Conservation (phyloP, 2,797 vertebrate genomes). For the Simalia tracyae region DNA sequence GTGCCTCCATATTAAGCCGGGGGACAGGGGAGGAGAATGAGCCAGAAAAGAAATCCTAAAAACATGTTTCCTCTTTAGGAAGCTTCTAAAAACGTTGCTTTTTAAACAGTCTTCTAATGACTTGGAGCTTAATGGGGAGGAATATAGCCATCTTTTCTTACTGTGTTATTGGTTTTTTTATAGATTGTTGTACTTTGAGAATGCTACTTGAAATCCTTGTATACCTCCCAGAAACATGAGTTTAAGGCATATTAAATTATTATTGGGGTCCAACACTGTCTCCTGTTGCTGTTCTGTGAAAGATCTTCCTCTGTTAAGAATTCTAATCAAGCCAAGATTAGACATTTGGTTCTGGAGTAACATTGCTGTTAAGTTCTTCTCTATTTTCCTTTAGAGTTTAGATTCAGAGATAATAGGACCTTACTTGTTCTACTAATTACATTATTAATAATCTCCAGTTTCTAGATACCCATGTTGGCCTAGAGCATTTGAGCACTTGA, state of each 20-base stretch:
- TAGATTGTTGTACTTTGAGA: background rate
- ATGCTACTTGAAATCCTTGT: background rate
- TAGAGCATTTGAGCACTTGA: background rate
- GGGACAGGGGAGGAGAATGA: background rate
- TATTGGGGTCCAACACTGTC: background rate
- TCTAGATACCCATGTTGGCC: background rate
- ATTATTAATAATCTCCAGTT: background rate
- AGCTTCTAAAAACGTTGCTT: background rate
- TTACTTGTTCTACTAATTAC: background rate
- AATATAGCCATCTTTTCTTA: background rate
- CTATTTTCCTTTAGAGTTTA: background rate
- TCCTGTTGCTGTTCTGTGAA: background rate
- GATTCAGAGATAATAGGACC: background rate
- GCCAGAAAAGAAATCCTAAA: background rate
- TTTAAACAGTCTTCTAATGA: background rate
- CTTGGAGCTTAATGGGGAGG: background rate
- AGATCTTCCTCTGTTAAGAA: background rate
- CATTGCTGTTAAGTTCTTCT: background rate
- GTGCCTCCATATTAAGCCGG: background rate
- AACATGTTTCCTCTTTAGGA: background rate
- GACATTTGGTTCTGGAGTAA: background rate
- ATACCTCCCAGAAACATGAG: background rate
- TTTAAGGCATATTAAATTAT: background rate
- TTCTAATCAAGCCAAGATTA: background rate
- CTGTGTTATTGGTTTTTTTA: background rate